These are phyloP conservation scores for Pogona vitticeps DNA, from an alignment of 2,113 vertebrate genomes.

Conservation along the genomic window DNA sequence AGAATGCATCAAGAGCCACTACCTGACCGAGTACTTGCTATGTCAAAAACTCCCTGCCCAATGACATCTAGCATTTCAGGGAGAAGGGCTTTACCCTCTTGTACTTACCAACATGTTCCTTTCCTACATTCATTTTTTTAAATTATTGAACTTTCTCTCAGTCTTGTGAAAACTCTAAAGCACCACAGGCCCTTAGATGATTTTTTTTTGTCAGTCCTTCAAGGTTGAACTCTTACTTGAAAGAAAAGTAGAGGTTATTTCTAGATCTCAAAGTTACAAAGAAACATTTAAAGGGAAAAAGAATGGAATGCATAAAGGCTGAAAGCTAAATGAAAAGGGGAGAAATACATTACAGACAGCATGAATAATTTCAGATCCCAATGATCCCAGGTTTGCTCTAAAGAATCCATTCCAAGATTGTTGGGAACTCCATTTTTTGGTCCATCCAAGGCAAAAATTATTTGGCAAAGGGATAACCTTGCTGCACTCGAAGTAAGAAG, in stretches of 20 bases:
- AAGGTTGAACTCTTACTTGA: not conserved
- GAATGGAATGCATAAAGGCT: not conserved
- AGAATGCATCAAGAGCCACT: too few species aligned
- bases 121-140: not conserved
- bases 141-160: not conserved
- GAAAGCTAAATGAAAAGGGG: not conserved
- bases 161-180: not conserved
- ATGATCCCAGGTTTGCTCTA: slow-evolving; percentile 33
- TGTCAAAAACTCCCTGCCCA: not conserved
- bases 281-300: not conserved
- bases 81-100: not conserved
- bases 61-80: not conserved
- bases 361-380: slow-evolving; percentile 39
- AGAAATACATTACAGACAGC: not conserved
- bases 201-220: not conserved
- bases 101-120: not conserved
- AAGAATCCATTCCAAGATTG: slow-evolving; percentile 27
- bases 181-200: not conserved
- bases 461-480: slow-evolving; percentile 20
- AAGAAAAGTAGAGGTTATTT: not conserved
- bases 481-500: slow-evolving; percentile 37
- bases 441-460: not conserved
- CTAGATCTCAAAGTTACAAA: not conserved
- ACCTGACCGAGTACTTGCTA: not conserved
- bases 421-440: slow-evolving; percentile 8